Conservation (phyloP, 1,140 invertebrate species). For the Trypoxylus dichotomus region DNA sequence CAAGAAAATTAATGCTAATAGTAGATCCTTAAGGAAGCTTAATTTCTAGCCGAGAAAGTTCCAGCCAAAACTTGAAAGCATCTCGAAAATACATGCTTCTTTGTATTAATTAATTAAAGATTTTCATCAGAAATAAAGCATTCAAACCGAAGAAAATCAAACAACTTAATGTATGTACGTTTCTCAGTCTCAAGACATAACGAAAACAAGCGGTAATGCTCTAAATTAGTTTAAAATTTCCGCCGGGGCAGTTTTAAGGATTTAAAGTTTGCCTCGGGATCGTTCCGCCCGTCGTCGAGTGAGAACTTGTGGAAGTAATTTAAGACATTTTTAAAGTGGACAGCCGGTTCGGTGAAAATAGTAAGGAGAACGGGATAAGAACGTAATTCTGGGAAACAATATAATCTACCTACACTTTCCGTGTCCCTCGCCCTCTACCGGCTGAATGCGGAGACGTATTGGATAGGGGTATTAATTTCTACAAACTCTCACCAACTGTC, state of each 20-base stretch:
- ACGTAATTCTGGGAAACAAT: slow-evolving; percentile 16
- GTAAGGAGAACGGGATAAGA: background rate
- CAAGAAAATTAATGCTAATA: no score
- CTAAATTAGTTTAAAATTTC: slow-evolving; percentile 21
- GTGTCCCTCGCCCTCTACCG: background rate
- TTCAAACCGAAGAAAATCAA: background rate
- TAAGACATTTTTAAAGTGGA: slow-evolving; percentile 22
- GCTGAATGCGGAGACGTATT: background rate
- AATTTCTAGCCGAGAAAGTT: no score
- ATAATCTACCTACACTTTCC: background rate
- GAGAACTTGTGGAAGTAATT: slow-evolving; percentile 13
- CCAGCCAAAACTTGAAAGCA: no score
- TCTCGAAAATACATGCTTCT: no score
- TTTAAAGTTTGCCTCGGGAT: background rate
- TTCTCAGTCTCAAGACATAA: background rate
- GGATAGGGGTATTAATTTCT: slow-evolving; percentile 23
- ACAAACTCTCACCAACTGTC: slow-evolving; percentile 23
- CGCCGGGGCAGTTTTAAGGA: background rate
- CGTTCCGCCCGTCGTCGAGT: background rate
- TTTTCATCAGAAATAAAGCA: background rate
- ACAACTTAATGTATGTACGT: background rate
- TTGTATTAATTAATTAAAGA: no score
- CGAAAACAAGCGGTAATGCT: slow-evolving; percentile 1
- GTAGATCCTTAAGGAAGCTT: no score
- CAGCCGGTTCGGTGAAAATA: background rate